These are phyloP conservation scores for Coptotermes formosanus DNA, from an alignment of 1,140 invertebrate species.

Conservation along the genomic window DNA sequence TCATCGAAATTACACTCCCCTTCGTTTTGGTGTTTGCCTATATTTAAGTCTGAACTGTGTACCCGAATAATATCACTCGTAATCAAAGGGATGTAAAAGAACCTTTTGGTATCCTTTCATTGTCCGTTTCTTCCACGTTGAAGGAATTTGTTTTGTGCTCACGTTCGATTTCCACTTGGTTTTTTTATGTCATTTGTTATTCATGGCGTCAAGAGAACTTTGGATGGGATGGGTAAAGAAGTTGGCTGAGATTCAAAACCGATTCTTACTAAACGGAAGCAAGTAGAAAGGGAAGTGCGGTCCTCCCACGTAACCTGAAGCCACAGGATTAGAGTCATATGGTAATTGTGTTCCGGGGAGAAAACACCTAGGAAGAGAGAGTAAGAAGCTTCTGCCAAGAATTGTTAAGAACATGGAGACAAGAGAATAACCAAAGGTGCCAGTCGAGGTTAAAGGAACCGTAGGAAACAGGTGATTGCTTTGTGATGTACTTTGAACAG, in stretches of 20 bases:
- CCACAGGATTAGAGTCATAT: slow-evolving; percentile 11
- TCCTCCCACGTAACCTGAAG: not conserved
- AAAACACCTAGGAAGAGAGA: not conserved
- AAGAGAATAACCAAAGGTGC: not conserved
- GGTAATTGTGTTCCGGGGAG: not conserved
- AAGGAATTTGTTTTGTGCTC: not conserved
- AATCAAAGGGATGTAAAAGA: not conserved
- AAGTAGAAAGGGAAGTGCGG: not conserved
- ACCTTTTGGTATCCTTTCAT: not conserved
- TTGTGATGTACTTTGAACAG: not conserved
- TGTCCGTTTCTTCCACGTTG: not conserved
- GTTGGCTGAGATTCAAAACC: slow-evolving; percentile 14
- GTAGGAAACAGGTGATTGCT: not conserved
- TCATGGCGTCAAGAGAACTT: not conserved
- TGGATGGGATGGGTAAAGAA: not conserved
- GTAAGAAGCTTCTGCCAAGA: not conserved
- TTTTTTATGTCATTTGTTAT: slow-evolving; percentile 15
- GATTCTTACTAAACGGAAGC: not conserved
- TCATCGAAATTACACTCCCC: not conserved
- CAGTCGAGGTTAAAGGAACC: not conserved
- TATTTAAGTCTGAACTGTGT: not conserved
- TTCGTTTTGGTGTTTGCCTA: not conserved
- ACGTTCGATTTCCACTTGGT: slow-evolving; percentile 14
- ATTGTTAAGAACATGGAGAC: not conserved
- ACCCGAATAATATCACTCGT: not conserved